Conservation (phyloP, 2,113 vertebrate species). For the Hucho hucho region DNA sequence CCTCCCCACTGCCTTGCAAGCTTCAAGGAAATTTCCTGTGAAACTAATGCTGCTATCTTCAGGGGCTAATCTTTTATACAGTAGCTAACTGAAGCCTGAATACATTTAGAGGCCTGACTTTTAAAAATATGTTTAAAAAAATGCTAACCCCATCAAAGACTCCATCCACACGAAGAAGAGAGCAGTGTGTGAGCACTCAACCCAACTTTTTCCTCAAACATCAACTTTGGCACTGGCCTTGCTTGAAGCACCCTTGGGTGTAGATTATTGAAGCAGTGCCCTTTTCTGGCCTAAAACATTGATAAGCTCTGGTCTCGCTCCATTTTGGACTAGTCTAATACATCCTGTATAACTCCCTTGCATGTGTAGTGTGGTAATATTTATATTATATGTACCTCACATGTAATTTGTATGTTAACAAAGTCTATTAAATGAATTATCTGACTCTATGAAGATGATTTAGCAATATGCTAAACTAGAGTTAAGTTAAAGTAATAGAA, state of each 20-base stretch:
- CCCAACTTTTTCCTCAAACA: background rate
- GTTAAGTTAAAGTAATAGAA: too few species aligned
- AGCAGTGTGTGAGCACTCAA: constrained; percentile 32
- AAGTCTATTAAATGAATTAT: too few species aligned
- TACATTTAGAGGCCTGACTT: constrained; percentile 56
- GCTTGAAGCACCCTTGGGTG: constrained; percentile 24
- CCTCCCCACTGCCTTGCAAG: constrained; percentile 24
- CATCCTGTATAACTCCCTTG: too few species aligned
- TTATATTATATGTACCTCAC: too few species aligned
- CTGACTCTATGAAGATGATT: too few species aligned
- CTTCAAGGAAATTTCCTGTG: constrained; percentile 33
- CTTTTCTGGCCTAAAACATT: constrained; percentile 6
- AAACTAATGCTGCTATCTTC: constrained; percentile 40
- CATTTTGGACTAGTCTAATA: background rate
- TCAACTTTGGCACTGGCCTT: constrained; percentile 23
- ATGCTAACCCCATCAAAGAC: constrained; percentile 73
- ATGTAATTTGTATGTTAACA: too few species aligned
- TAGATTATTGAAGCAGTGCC: constrained; percentile 32
- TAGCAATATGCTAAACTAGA: too few species aligned
- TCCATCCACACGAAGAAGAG: constrained; percentile 46
- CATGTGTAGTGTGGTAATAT: too few species aligned
- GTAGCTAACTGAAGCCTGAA: constrained; percentile 57
- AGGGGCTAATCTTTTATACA: constrained; percentile 64
- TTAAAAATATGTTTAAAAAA: constrained; percentile 65
- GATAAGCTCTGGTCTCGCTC: constrained; percentile 5